phyloP scores from a whole-genome alignment of 2,797 vertebrate genomes.

The Acanthurus lineatus region DNA sequence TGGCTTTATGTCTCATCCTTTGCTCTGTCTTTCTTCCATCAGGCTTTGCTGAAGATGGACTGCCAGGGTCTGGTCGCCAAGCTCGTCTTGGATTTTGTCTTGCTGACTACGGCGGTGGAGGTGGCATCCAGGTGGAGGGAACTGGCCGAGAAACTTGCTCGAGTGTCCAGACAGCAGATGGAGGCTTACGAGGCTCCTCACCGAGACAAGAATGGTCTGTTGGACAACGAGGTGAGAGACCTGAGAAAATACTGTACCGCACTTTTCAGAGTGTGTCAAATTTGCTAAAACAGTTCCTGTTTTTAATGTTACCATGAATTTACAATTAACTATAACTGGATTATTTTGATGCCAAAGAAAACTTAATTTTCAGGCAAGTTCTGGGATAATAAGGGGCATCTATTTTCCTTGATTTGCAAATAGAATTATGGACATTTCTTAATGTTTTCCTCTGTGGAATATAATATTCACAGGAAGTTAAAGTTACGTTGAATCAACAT shows the following conservation, averaged over 20 bases:
- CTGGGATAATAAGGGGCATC: no score
- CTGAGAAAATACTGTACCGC: background rate
- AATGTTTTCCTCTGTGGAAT: no score
- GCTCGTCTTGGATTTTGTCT: constrained; percentile 93
- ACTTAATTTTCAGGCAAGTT: no score
- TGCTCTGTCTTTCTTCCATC: background rate
- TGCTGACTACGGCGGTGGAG: constrained; percentile 96
- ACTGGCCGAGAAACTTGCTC: constrained; percentile 93
- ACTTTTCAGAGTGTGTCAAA: no score
- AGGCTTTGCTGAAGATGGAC: constrained; percentile 98
- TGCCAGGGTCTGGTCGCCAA: constrained; percentile 95
- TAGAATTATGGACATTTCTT: no score
- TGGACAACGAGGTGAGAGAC: constrained; percentile 92
- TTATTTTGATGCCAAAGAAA: no score
- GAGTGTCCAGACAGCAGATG: constrained; percentile 96
- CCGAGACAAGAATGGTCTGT: constrained; percentile 89
- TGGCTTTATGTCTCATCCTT: background rate
- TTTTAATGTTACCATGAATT: no score
- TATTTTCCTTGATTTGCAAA: no score
- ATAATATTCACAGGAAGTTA: no score
- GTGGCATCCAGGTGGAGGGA: constrained; percentile 97
- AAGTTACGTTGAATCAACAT: no score
- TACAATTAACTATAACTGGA: no score
- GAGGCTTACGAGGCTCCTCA: constrained; percentile 96
- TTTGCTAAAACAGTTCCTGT: no score